Percentiles rank a stretch among this genome's conserved stretches.
phyloP scores from a whole-genome alignment of 2,888 invertebrate genomes.

The Caprella mutica region DNA sequence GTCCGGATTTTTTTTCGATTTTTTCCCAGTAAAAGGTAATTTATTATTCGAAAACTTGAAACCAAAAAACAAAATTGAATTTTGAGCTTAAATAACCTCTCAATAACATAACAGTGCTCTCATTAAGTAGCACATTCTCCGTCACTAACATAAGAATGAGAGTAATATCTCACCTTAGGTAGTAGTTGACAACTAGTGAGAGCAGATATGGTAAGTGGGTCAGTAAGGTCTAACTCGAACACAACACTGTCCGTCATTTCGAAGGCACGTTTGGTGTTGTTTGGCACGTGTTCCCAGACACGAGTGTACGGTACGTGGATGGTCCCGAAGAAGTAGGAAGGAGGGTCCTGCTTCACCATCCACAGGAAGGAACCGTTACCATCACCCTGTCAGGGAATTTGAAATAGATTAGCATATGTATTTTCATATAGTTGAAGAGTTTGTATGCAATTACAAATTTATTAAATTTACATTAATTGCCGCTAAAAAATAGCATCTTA shows the following conservation, averaged over 20 bases:
- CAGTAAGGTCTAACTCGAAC: slow-evolving; percentile 48
- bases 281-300: slow-evolving; percentile 47
- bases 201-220: slow-evolving; percentile 43
- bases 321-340: slow-evolving; percentile 47
- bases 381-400: slow-evolving; percentile 15
- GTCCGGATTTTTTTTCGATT: no score
- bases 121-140: neutral
- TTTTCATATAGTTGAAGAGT: neutral
- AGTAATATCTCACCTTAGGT: slow-evolving; percentile 36
- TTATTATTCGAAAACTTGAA: no score
- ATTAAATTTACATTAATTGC: neutral
- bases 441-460: neutral
- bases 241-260: slow-evolving; percentile 42
- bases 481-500: no score
- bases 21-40: no score
- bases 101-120: neutral
- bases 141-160: neutral
- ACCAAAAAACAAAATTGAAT: no score
- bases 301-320: slow-evolving; percentile 49
- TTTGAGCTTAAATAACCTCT: no score
- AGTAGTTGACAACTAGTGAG: slow-evolving; percentile 45
- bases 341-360: slow-evolving; percentile 36
- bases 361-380: slow-evolving; percentile 35
- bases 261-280: slow-evolving; percentile 46
- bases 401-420: slow-evolving; percentile 1